These are phyloP conservation scores for Dicyrtomina minuta DNA, from an alignment of 2,888 invertebrate species.

Conservation along the genomic window DNA sequence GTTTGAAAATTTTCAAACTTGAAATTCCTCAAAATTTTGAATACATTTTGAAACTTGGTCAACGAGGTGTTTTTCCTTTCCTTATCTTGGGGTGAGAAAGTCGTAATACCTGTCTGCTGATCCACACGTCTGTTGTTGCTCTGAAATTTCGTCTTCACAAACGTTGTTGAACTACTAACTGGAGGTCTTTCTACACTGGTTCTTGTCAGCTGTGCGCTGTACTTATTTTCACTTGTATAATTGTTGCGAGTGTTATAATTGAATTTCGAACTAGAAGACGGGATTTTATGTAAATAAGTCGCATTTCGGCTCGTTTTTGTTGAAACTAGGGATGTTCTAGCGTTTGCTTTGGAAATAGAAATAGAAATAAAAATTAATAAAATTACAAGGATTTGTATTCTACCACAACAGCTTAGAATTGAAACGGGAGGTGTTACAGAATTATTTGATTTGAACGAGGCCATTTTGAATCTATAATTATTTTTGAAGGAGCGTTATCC, in stretches of 20 bases:
- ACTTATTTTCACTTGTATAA: background rate
- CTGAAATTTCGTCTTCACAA: no score
- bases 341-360: background rate
- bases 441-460: background rate
- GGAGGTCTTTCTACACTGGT: conserved; percentile 23
- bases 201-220: background rate
- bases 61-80: background rate
- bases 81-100: background rate
- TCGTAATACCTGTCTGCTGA: background rate
- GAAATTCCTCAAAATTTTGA: no score
- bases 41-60: no score
- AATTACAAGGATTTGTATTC: background rate
- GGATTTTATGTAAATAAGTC: no score
- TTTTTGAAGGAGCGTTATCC: no score
- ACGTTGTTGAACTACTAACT: background rate
- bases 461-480: background rate
- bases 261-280: no score
- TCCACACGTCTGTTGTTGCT: background rate
- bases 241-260: background rate
- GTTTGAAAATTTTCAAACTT: no score
- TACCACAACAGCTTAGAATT: background rate
- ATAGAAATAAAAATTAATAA: background rate
- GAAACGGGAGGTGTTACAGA: no score
- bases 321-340: no score
- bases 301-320: no score